A percentile compares a stretch with the other conserved stretches of the same genome.
Conservation (phyloP, 1,140 invertebrate genomes). For the Neotoxoptera formosana region DNA sequence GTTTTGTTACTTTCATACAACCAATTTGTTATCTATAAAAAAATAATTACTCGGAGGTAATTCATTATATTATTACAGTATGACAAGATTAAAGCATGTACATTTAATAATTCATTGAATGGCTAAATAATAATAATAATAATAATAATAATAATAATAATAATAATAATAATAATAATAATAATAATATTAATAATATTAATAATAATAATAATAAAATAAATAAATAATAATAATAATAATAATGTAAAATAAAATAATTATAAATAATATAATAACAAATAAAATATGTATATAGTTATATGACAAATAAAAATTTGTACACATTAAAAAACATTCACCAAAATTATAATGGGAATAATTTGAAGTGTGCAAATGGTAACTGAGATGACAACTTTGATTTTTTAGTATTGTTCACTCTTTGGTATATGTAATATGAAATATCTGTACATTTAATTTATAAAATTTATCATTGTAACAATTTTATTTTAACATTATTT, state of each 20-base stretch:
- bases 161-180: no score
- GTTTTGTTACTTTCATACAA: slow-evolving; percentile 9
- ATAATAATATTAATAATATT: no score
- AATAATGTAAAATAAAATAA: no score
- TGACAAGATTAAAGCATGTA: slow-evolving; percentile 18
- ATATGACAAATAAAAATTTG: not conserved
- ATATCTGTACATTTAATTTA: not conserved
- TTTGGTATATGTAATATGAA: slow-evolving; percentile 33
- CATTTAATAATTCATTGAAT: slow-evolving; percentile 28
- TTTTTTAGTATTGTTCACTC: slow-evolving; percentile 41
- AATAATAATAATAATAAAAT: no score
- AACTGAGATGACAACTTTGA: slow-evolving; percentile 53
- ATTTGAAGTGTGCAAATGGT: slow-evolving; percentile 39
- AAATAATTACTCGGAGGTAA: slow-evolving; percentile 9
- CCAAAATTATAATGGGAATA: slow-evolving; percentile 41
- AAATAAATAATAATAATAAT: no score
- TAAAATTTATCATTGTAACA: not conserved
- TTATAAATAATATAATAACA: slow-evolving; percentile 24
- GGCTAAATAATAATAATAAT: slow-evolving; percentile 7
- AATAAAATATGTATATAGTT: slow-evolving; percentile 32
- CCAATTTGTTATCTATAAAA: slow-evolving; percentile 5
- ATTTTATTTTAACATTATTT: not conserved
- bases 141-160: not conserved
- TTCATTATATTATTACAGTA: slow-evolving; percentile 20
- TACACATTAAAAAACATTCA: slow-evolving; percentile 26